Evolutionary conservation across 2,888 invertebrate species (phyloP), one percentile per base, ranked within the genome.

Genomic region (Congeria kusceri): DNA sequence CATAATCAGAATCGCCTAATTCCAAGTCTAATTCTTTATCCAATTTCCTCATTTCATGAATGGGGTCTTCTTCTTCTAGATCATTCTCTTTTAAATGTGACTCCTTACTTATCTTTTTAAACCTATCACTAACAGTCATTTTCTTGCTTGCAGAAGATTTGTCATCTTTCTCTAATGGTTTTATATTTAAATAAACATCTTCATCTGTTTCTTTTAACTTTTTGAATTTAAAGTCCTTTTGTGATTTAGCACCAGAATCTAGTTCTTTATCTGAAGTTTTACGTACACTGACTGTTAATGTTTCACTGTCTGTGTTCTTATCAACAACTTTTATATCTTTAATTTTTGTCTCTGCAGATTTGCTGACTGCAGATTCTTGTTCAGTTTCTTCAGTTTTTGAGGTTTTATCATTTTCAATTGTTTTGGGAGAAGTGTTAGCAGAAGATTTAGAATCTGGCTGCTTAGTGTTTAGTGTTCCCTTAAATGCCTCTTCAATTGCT

Each of bases 21-120:
- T 82, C 80, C 20, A 74, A 53, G 47, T 77, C 74, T 20, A 73
- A 58, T 66, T 83, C 71, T 66, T 80, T 79, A 62, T 77, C 76
- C 18, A 72, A 63, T 62, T 77, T 80, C n/a, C 77, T 56, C 81
- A 81, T 81, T 81, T 81, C 77, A 80, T 81, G 81, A 32, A 81
- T 77, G 15, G 81, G 81, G 64, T 79, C 76, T 64, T 79, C 79
- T 20, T 79, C 79, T 13, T 73, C 79, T 1, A 70, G 47, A 44
- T 71, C 49, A 11, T 27, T 70, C 0, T 72, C 66, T n/a, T 39
- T 47, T 39, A 46, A 29, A 11, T 69, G 58, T 65, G 49, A 29
- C 20, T 64, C 65, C 39, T 65, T 47, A 57, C 57, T 57, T 57
- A 76, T 64, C 67, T 58, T 73, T 56, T 64, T 80, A 72, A 80